These are phyloP conservation scores for Lymantria dispar DNA, from an alignment of 2,888 invertebrate species.

Conservation along the genomic window DNA sequence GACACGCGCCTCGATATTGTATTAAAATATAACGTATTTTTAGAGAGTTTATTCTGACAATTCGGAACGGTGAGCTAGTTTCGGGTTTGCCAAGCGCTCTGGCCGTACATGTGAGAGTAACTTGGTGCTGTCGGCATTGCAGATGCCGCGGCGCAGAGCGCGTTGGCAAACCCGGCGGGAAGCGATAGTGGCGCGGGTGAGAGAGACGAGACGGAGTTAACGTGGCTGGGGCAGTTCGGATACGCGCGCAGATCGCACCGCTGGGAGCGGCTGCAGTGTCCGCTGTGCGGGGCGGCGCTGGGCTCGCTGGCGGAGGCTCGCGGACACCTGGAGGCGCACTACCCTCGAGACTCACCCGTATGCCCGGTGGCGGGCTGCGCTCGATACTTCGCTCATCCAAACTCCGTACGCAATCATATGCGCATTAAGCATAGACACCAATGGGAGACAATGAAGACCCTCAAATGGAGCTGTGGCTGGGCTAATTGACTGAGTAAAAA, in stretches of 20 bases:
- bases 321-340: constrained; percentile 90
- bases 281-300: constrained; percentile 87
- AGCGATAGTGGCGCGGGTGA: constrained; percentile 36
- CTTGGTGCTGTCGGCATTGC: constrained; percentile 82
- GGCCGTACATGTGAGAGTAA: constrained; percentile 44
- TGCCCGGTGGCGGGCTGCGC: constrained; percentile 91
- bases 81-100: constrained; percentile 62
- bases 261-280: constrained; percentile 80
- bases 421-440: constrained; percentile 90
- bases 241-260: not conserved
- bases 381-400: constrained; percentile 90
- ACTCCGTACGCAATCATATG: constrained; percentile 94
- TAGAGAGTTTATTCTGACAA: constrained; percentile 57
- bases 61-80: constrained; percentile 35
- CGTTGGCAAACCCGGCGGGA: constrained; percentile 47
- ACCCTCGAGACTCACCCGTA: constrained; percentile 91
- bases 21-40: constrained; percentile 49
- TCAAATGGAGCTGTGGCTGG: constrained; percentile 87
- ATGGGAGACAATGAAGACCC: constrained; percentile 92
- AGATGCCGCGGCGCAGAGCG: constrained; percentile 73
- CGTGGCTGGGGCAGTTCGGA: no score
- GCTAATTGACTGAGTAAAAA: constrained; percentile 42
- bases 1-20: constrained; percentile 37
- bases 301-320: constrained; percentile 86
- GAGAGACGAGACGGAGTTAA: no score